Base-by-base conservation (phyloP, 2,113 vertebrate genomes). In the Pachypanchax playfairii region DNA sequence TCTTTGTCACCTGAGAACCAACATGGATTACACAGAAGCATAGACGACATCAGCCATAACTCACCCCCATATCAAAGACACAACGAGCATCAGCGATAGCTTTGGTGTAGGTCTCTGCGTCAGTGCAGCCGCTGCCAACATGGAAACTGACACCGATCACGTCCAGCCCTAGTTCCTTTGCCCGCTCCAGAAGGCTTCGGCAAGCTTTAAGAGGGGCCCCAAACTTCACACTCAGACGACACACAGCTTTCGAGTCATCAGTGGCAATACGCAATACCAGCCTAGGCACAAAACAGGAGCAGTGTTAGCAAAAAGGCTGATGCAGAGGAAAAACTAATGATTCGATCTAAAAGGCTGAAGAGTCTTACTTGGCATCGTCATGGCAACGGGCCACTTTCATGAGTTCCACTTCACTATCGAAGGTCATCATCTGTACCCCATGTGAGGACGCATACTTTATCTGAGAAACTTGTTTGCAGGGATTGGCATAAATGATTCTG, bases 391-490 rank as follows among this genome's bases (percentile, higher is more conserved):
- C 93, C 47, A 99, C 94, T 88, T 99, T 99, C 94, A 95, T 93
- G 74, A 99, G 79, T 38, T 99, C 97, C 47, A 97, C 94, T 73
- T 99, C 97, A 12, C 95, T 98, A 74, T 99, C 97, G 86, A 99
- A 99, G 10, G 97, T 98, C 97, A 99, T 99, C 95, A 95, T 97
- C 89, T 94, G 94, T 52, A 99, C 96, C 20, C 96, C 96, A 2
- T 91, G 95, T 59, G 91, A 92, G 51, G 95, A 94, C 6, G 97
- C 97, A 49, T 98, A 98, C 77, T 98, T 98, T 59, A 99, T 98
- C 65, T 99, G 97, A 63, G 97, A 99, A 22, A 96, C 90, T 91
- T 99, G 97, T 80, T 99, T 99, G 82, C 97, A 99, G 42, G 97
- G 98, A 80, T 99, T 99, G 74, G 97, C 98, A 80, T 98, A 99